A percentile compares a stretch with the other conserved stretches of the same genome.
Conservation (phyloP, 2,888 invertebrate genomes). For the Drepana falcataria region DNA sequence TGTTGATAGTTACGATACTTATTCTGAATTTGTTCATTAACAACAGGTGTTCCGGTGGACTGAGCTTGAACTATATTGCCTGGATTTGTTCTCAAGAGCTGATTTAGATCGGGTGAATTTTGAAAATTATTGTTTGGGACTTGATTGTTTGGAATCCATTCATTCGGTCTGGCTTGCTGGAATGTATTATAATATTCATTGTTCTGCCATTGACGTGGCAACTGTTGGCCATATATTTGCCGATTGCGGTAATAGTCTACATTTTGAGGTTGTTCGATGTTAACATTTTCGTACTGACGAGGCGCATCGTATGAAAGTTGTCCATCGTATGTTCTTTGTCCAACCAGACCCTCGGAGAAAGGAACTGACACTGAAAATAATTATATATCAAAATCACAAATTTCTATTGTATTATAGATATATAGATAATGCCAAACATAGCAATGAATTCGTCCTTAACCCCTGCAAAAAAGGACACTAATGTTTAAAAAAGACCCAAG, state of each 20-base stretch:
- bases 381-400: neutral
- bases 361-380: conserved; percentile 25
- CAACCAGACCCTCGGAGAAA: conserved; percentile 11
- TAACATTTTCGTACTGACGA: conserved; percentile 7
- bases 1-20: neutral
- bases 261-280: conserved; percentile 16
- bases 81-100: neutral
- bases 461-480: no score
- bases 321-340: conserved; percentile 12
- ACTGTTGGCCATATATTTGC: neutral
- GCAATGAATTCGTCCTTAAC: no score
- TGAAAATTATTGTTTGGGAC: neutral
- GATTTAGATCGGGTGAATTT: neutral
- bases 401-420: neutral
- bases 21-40: neutral
- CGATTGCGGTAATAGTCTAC: conserved; percentile 1
- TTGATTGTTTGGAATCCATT: neutral
- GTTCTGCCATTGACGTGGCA: conserved; percentile 6
- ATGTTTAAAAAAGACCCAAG: no score
- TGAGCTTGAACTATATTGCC: neutral
- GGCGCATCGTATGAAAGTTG: neutral
- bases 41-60: neutral
- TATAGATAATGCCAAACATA: neutral
- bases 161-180: neutral
- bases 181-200: conserved; percentile 4